These are phyloP conservation scores for Ctena decussata DNA, from an alignment of 2,888 invertebrate species.

Conservation along the genomic window DNA sequence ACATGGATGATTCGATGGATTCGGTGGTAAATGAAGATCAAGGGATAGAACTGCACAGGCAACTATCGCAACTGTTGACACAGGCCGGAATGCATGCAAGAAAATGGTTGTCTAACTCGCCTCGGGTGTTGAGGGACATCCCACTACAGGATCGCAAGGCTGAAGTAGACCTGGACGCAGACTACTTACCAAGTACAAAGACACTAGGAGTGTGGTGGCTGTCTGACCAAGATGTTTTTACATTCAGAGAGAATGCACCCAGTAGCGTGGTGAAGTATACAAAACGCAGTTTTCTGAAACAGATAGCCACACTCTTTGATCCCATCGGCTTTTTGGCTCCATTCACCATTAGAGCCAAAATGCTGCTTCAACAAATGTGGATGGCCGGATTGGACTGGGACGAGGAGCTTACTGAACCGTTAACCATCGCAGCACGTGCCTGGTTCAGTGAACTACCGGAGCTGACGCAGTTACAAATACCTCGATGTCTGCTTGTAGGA, in stretches of 20 bases:
- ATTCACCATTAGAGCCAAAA: neutral
- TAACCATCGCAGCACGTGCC: neutral
- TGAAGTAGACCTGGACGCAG: neutral
- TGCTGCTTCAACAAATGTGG: neutral
- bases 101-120: too few relatives aligned
- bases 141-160: too few relatives aligned
- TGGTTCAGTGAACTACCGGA: neutral
- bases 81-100: neutral
- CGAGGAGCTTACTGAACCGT: conserved; percentile 37
- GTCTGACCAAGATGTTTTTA: too few relatives aligned
- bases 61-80: neutral
- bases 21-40: neutral
- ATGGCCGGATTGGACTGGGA: conserved; percentile 38
- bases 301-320: neutral
- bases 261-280: too few relatives aligned
- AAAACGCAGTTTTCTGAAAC: neutral
- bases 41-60: neutral
- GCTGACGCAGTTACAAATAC: neutral
- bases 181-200: neutral
- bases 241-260: too few relatives aligned
- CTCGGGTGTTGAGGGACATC: too few relatives aligned
- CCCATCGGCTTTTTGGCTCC: neutral
- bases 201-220: too few relatives aligned
- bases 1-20: too few relatives aligned
- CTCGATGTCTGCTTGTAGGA: too few relatives aligned